Conservation (phyloP, 2,113 vertebrate species). For the Triplophysa rosa region DNA sequence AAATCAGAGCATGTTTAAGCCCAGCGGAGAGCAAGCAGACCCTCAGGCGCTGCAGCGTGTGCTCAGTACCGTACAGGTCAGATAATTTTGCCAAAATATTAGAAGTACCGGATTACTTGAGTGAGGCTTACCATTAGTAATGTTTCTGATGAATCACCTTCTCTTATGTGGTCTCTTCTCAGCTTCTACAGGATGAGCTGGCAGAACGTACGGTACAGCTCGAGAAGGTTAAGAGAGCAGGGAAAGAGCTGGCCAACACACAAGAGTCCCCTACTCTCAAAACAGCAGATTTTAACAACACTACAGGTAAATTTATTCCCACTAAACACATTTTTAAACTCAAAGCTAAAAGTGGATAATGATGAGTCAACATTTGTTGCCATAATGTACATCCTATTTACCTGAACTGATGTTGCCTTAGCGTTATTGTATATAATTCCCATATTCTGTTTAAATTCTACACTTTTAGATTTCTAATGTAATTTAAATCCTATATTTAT, state of each 20-base stretch:
- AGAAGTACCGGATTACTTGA: no score
- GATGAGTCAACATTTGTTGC: no score
- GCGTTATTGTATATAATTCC: no score
- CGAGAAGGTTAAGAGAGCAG: slow-evolving; percentile 89
- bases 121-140: not conserved
- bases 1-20: slow-evolving; percentile 70
- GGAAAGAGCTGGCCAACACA: slow-evolving; percentile 79
- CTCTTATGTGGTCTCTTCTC: not conserved
- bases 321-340: no score
- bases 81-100: not conserved
- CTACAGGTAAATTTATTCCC: slow-evolving; percentile 76
- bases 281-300: slow-evolving; percentile 74
- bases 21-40: slow-evolving; percentile 80
- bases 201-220: slow-evolving; percentile 89
- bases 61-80: slow-evolving; percentile 84
- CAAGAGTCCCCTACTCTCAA: slow-evolving; percentile 83
- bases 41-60: slow-evolving; percentile 81
- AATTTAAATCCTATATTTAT: no score
- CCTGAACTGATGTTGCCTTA: no score
- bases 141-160: not conserved
- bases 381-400: no score
- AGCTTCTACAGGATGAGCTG: slow-evolving; percentile 90
- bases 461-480: no score
- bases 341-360: no score
- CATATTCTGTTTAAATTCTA: no score